These are phyloP conservation scores for Chiloscyllium plagiosum DNA, from an alignment of 2,113 vertebrate species.

Conservation along the genomic window DNA sequence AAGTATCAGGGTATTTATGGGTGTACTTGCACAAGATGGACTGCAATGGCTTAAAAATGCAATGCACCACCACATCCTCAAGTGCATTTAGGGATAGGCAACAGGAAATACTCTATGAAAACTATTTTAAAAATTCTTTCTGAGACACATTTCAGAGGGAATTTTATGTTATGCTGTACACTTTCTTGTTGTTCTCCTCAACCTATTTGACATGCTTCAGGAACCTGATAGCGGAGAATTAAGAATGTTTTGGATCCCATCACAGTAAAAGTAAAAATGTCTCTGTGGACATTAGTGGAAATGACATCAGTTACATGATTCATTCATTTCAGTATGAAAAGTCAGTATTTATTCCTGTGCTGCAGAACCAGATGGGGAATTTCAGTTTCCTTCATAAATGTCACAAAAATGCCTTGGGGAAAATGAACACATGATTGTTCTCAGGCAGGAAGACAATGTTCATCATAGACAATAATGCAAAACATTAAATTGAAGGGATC, in stretches of 20 bases:
- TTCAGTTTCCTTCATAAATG: constrained; percentile 6
- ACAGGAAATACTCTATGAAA: neutral
- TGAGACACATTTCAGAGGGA: neutral
- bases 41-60: neutral
- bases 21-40: neutral
- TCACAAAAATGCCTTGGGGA: constrained; percentile 12
- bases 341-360: neutral
- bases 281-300: neutral
- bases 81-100: neutral
- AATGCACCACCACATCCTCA: neutral
- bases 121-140: neutral
- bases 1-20: neutral
- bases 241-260: neutral
- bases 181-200: neutral
- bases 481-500: neutral
- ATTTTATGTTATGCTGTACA: neutral
- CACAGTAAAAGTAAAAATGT: neutral
- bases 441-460: neutral
- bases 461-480: neutral
- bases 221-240: neutral
- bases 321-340: neutral
- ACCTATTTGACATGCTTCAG: neutral
- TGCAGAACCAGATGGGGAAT: neutral
- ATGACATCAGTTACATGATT: constrained; percentile 26
- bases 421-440: constrained; percentile 22